Percentiles rank a stretch among this genome's conserved stretches.
Evolutionary conservation across 2,888 invertebrate genomes (phyloP).

Genomic region (Meliscaeva auricollis): DNA sequence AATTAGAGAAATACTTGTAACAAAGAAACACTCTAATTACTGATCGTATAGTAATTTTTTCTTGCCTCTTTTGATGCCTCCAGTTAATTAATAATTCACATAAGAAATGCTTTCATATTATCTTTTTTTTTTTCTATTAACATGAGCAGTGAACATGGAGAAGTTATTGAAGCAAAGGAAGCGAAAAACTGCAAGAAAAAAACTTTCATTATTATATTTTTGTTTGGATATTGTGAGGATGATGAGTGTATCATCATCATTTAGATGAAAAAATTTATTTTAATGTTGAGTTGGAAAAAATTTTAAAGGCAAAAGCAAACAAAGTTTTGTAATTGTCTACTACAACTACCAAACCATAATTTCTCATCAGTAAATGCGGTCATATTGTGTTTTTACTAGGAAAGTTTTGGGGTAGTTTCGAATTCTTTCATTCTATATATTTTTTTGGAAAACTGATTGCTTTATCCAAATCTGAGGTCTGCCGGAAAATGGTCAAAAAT

Average conservation of each 20-base stretch:
- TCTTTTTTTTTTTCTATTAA: conserved; percentile 40
- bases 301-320: too few relatives aligned
- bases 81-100: conserved; percentile 62
- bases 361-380: too few relatives aligned
- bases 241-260: conserved; percentile 37
- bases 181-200: conserved; percentile 12
- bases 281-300: too few relatives aligned
- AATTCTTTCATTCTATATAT: too few relatives aligned
- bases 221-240: conserved; percentile 18
- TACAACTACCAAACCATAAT: too few relatives aligned
- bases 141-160: conserved; percentile 41
- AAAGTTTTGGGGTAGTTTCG: too few relatives aligned
- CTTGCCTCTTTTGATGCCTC: conserved; percentile 2
- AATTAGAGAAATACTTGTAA: conserved; percentile 52
- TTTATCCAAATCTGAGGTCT: too few relatives aligned
- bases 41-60: conserved; percentile 40
- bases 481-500: too few relatives aligned
- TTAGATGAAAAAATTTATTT: not conserved
- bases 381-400: too few relatives aligned
- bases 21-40: conserved; percentile 54
- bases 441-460: too few relatives aligned
- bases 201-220: conserved; percentile 52
- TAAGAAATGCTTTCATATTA: conserved; percentile 62
- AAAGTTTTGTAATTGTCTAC: too few relatives aligned
- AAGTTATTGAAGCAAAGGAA: conserved; percentile 66